A percentile compares a stretch with the other conserved stretches of the same genome.
Evolutionary conservation across 2,113 vertebrate genomes (phyloP).

Genomic region (Blennius ocellaris): DNA sequence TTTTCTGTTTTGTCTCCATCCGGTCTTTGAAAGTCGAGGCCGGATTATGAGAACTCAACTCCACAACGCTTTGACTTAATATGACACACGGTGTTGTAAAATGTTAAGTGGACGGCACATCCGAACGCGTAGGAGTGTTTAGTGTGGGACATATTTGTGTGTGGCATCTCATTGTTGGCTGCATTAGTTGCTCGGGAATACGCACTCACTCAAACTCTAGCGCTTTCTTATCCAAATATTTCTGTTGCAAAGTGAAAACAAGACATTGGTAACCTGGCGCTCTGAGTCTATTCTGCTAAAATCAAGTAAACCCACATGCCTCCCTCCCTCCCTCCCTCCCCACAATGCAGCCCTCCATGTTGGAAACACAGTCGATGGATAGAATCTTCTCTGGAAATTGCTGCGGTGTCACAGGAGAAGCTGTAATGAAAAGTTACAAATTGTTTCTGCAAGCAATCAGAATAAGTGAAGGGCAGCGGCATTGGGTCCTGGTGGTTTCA

Average conservation of each 20-base stretch:
- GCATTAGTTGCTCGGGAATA: conserved; percentile 50
- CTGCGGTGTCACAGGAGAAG: conserved; percentile 56
- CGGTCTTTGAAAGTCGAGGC: conserved; percentile 27
- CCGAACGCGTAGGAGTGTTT: conserved; percentile 33
- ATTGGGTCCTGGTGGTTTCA: conserved; percentile 68
- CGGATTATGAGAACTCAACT: conserved; percentile 3
- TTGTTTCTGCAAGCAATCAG: conserved; percentile 75
- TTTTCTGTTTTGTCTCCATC: not conserved
- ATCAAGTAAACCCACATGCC: no score
- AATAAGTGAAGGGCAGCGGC: conserved; percentile 46
- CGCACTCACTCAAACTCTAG: conserved; percentile 37
- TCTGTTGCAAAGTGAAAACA: conserved; percentile 59
- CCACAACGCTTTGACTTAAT: not conserved
- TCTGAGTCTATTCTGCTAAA: conserved; percentile 37
- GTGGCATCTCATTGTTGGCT: conserved; percentile 45
- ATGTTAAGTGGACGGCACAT: conserved; percentile 42
- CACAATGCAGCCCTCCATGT: not conserved
- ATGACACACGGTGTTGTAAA: conserved; percentile 10
- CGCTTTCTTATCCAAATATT: conserved; percentile 58
- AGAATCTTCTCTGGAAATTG: conserved; percentile 48
- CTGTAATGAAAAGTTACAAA: conserved; percentile 71
- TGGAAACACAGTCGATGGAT: conserved; percentile 46
- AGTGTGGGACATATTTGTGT: conserved; percentile 41
- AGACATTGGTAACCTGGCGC: conserved; percentile 50
- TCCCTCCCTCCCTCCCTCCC: conserved; percentile 10